Evolutionary conservation across 2,113 vertebrate species (phyloP), one percentile per base, ranked within the genome.

Genomic region (Plectropomus leopardus): DNA sequence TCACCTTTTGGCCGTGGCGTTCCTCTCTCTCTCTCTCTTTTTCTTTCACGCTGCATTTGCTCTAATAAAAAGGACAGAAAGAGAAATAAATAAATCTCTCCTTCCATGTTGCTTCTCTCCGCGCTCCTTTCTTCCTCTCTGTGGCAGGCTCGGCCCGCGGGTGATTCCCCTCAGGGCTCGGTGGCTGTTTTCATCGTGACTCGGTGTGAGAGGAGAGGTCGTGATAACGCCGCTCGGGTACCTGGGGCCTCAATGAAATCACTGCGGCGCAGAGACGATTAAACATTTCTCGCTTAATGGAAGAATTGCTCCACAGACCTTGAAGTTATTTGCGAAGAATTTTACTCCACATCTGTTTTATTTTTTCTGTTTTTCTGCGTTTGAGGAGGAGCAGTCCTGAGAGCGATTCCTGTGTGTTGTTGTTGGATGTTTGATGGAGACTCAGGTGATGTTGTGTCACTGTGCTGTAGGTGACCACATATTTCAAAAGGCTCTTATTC

Each of bases 201-300:
- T 32, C 51, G 0, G 63, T 32, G 66, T 5, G 67, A 40, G 70
- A 13, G 34, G 67, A 61, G 57, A 76, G 45, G 55, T 69, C 11
- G 13, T 14, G 75, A 76, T 19, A 67, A 88, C 61, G 1, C 45
- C 21, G 65, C 45, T 72, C 60, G 32, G 74, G 66, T 82, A 75
- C 78, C 77, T 19, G 57, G 24, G 68, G 77, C 85, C 54, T 78
- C 55, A 48, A 21, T 34, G 66, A 82, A 87, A 78, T 75, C 77
- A 10, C 60, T 58, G 78, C 71, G 32, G 74, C n/a, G 5, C 45
- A 23, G 68, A 74, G 28, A 67, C 51, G 48, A 82, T 72, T 82
- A 71, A 78, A 72, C 66, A 54, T 64, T 75, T 48, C 74, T 76
- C 1, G 1, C 86, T 42, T 71, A 57, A 75, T 82, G 55, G 70